Base-by-base conservation (phyloP, 2,797 vertebrate genomes). In the Artibeus lituratus region DNA sequence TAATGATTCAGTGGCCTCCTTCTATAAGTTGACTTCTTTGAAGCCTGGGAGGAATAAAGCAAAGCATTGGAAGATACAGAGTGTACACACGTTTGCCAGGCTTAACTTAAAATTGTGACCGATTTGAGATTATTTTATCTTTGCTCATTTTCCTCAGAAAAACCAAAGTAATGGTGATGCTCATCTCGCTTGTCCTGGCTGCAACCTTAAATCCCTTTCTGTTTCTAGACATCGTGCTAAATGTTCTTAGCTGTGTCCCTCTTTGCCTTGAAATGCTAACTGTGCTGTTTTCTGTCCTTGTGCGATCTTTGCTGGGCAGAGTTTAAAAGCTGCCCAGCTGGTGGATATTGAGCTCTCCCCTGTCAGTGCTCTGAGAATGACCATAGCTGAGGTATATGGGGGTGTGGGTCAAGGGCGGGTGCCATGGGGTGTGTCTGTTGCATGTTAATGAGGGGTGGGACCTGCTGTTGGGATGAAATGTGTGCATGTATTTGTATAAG, bases 321-420 rank as follows among this genome's bases (percentile, higher is more conserved):
- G 99, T 98, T 99, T 99, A 98, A 99, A 99, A 98, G 98, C 99
- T 74, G 99, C 99, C 98, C 99, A 99, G 97, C 99, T 99, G 99
- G 99, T 99, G 99, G 99, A 99, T 98, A 99, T 99, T 99, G 99
- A 99, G 98, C 99, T 99, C 97, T 99, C 99, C 98, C 99, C 99
- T 98, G 99, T 99, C 99, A 99, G 99, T 99, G 99, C 99, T 98
- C 99, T 99, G 99, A 99, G 99, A 99, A 99, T 99, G 99, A 99
- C 99, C 98, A 99, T 99, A 99, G 99, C 99, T 97, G 99, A 99
- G 99, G 99, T 99, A 99, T 96, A 96, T 32, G 90, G 88, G 74
- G 24, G 22, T 88, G 18, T 97, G 97, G 97, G 84, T 15, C n/a
- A 21, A 57, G 84, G 96, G 92, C 82, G 73, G 94, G 95, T 49